phyloP scores from a whole-genome alignment of 1,140 invertebrate species.

The Nasonia giraulti region DNA sequence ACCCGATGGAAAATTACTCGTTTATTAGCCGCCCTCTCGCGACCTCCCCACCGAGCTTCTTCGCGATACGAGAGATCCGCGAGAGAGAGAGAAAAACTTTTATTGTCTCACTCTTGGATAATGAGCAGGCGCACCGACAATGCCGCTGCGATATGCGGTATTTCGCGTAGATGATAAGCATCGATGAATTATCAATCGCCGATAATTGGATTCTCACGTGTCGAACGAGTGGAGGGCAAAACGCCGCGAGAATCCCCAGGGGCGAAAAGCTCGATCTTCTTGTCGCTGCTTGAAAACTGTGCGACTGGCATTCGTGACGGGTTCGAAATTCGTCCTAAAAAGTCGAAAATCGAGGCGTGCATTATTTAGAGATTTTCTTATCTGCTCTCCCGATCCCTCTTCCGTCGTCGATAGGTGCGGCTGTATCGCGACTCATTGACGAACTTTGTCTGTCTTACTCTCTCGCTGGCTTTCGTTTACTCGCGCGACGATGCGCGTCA shows the following conservation, averaged over 20 bases:
- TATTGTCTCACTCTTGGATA: background rate
- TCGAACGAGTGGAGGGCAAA: constrained; percentile 45
- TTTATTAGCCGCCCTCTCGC: background rate
- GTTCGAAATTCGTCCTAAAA: constrained; percentile 59
- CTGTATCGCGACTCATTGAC: constrained; percentile 54
- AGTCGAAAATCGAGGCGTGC: constrained; percentile 65
- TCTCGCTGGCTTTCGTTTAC: constrained; percentile 41
- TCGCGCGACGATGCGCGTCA: constrained; percentile 57
- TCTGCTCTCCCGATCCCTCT: background rate
- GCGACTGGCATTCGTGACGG: constrained; percentile 42
- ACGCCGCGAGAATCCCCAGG: background rate
- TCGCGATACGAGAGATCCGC: background rate
- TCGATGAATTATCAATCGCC: constrained; percentile 44
- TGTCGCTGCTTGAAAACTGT: background rate
- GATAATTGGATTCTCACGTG: constrained; percentile 38
- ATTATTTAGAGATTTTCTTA: constrained; percentile 61
- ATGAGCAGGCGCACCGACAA: background rate
- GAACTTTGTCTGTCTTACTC: constrained; percentile 23
- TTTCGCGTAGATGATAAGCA: background rate
- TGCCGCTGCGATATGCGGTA: background rate
- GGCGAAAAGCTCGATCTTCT: constrained; percentile 29
- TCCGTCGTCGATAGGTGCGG: constrained; percentile 14
- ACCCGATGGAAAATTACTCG: constrained; percentile 14
- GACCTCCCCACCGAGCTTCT: background rate
- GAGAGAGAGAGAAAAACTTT: background rate